Percentiles rank a stretch among this genome's conserved stretches.
phyloP scores from a whole-genome alignment of 2,113 vertebrate species.

The Strigops habroptila region DNA sequence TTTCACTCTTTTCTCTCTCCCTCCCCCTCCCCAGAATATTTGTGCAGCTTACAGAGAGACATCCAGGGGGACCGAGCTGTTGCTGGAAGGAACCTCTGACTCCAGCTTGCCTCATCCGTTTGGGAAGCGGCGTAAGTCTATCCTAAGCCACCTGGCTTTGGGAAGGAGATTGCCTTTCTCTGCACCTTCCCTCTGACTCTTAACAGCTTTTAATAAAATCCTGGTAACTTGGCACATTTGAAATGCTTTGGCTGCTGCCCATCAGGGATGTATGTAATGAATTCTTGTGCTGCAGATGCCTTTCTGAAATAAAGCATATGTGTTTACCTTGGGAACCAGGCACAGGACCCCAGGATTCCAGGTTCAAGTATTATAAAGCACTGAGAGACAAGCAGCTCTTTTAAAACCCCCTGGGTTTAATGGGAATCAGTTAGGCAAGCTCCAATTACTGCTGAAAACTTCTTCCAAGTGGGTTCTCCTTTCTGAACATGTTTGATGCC shows the following conservation, averaged over 20 bases:
- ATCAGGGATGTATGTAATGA: not conserved
- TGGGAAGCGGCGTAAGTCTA: not conserved
- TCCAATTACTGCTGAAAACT: not conserved
- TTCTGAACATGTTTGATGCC: not conserved
- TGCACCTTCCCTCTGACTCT: constrained; percentile 33
- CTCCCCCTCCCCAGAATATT: constrained; percentile 32
- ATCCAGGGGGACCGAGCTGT: constrained; percentile 33
- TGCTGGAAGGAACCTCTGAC: constrained; percentile 59
- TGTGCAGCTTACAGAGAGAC: constrained; percentile 25
- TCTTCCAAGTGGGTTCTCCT: not conserved
- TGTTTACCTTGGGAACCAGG: constrained; percentile 49
- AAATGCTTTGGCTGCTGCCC: constrained; percentile 44
- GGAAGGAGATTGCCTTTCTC: constrained; percentile 41
- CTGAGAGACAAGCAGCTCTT: not conserved
- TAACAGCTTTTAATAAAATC: constrained; percentile 42
- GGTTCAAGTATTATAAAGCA: not conserved
- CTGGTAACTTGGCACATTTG: constrained; percentile 24
- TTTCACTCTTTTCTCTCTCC: constrained; percentile 27
- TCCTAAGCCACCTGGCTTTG: constrained; percentile 58
- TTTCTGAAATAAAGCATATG: constrained; percentile 32
- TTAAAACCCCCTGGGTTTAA: not conserved
- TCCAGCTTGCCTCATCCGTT: constrained; percentile 47
- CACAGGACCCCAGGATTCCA: not conserved
- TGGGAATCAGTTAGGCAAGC: not conserved
- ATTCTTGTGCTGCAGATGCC: constrained; percentile 25